Evolutionary conservation across 1,140 invertebrate species (phyloP).

Genomic region (Sinella curviseta): DNA sequence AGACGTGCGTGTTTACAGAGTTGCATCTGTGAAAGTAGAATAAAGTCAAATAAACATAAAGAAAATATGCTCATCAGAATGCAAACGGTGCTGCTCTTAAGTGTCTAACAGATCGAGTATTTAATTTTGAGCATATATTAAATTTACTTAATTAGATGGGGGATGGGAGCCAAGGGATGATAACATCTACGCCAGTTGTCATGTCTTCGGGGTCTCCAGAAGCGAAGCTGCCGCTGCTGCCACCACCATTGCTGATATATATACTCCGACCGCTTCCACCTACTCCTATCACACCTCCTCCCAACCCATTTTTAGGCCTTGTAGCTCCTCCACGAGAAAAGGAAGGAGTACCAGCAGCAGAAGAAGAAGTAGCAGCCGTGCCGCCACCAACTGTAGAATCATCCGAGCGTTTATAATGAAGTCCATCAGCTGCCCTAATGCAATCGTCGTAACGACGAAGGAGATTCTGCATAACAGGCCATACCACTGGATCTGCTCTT

Average conservation of each 20-base stretch:
- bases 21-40: too few relatives aligned
- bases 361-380: neutral
- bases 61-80: too few relatives aligned
- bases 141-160: constrained; percentile 8
- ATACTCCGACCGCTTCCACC: neutral
- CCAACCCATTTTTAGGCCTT: too few relatives aligned
- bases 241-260: neutral
- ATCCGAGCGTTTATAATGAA: constrained; percentile 45
- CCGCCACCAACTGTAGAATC: constrained; percentile 7
- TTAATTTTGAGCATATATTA: constrained; percentile 8
- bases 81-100: too few relatives aligned
- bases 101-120: neutral
- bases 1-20: too few relatives aligned
- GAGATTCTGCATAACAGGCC: constrained; percentile 28
- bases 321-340: too few relatives aligned
- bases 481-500: constrained; percentile 41
- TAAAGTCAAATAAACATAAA: too few relatives aligned
- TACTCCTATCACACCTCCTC: too few relatives aligned
- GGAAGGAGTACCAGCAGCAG: too few relatives aligned
- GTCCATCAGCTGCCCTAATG: constrained; percentile 48
- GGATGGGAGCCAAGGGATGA: constrained; percentile 11
- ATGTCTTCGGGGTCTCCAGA: neutral
- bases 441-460: constrained; percentile 47
- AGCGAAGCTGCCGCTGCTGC: neutral
- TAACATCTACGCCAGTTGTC: neutral